Evolutionary conservation across 2,888 invertebrate genomes (phyloP).

Genomic region (Thymelicus acteon): DNA sequence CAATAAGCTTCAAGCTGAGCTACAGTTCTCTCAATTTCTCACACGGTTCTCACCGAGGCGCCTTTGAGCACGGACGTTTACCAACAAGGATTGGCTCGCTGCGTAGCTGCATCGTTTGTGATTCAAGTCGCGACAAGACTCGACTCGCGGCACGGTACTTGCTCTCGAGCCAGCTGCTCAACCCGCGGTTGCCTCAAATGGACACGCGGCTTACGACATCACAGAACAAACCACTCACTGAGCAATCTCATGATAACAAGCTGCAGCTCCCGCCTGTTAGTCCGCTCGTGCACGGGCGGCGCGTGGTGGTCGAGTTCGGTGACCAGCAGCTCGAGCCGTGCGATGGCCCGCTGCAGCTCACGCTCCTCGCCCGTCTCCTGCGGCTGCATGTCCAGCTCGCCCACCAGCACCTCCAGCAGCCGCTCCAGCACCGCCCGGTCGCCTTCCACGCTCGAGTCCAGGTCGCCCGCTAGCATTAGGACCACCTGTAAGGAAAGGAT

Average conservation of each 20-base stretch:
- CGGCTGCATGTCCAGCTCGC: conserved; percentile 88
- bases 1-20: too few species aligned
- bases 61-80: too few species aligned
- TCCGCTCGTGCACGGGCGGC: conserved; percentile 86
- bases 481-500: conserved; percentile 85
- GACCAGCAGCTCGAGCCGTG: conserved; percentile 90
- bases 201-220: too few species aligned
- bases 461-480: conserved; percentile 94
- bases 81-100: too few species aligned
- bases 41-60: too few species aligned
- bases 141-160: too few species aligned
- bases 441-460: conserved; percentile 93
- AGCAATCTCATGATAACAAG: conserved; percentile 94
- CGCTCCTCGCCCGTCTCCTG: conserved; percentile 81
- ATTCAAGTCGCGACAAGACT: too few species aligned
- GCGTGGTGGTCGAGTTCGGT: conserved; percentile 86
- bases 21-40: too few species aligned
- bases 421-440: conserved; percentile 92
- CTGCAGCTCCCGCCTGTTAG: conserved; percentile 92
- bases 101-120: too few species aligned
- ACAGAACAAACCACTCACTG: conserved; percentile 80
- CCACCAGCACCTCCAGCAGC: conserved; percentile 89
- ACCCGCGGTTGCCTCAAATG: too few species aligned
- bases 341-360: conserved; percentile 94
- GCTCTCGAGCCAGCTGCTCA: too few species aligned